A percentile compares a stretch with the other conserved stretches of the same genome.
Evolutionary conservation across 2,797 vertebrate genomes (phyloP).

Genomic region (Limnodromus scolopaceus): DNA sequence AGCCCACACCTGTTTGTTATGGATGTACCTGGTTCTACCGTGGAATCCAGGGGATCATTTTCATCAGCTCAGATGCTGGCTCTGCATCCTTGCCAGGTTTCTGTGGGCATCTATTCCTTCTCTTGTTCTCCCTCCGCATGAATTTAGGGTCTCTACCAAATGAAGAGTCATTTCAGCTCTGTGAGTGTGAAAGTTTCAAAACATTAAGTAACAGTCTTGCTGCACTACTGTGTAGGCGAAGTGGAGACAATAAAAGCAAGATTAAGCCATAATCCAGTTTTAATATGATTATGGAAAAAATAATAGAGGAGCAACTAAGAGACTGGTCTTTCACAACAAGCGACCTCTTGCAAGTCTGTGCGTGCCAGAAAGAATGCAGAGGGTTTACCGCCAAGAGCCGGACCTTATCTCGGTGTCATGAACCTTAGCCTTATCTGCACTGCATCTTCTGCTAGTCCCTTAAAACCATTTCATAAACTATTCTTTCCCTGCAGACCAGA

Average conservation of each 20-base stretch:
- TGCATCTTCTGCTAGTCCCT: background rate
- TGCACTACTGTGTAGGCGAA: background rate
- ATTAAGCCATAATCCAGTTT: background rate
- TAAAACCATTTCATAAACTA: background rate
- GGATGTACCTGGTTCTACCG: fast-evolving
- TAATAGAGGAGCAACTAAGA: background rate
- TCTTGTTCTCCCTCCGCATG: background rate
- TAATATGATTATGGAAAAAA: background rate
- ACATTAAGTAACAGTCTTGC: background rate
- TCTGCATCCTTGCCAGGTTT: background rate
- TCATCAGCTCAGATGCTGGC: background rate
- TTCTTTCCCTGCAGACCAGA: background rate
- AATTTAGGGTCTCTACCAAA: background rate
- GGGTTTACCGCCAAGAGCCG: background rate
- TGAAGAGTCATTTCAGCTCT: background rate
- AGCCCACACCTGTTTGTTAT: background rate
- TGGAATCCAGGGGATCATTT: background rate
- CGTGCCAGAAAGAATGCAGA: background rate
- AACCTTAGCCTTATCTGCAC: background rate
- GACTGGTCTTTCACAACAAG: background rate
- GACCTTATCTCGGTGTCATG: background rate
- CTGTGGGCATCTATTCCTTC: background rate
- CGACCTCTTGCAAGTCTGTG: background rate
- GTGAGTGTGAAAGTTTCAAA: background rate
- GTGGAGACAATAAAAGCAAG: background rate